Base-by-base conservation (phyloP, 2,113 vertebrate species). In the Callipepla californica region DNA sequence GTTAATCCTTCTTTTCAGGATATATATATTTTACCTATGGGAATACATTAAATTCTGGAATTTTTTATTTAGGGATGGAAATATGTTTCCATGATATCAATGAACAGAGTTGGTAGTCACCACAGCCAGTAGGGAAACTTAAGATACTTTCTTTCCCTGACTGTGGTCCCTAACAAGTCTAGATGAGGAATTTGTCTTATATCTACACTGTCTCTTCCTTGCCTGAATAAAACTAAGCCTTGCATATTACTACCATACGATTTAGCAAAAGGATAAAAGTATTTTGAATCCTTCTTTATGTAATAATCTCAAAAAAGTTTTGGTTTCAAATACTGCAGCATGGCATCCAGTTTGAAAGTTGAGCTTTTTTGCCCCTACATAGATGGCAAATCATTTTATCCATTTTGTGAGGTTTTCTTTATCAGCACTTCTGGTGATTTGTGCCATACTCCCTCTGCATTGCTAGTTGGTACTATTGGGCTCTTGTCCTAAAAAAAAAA, bases 241-340 rank as follows among this genome's bases (percentile, higher is more conserved):
- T 0, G 0, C 13, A 22, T 51, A 25, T 55, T 82, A 14, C 30
- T 75, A 66, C 25, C 13, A 6, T 23, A 61, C n/a, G 4, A 47
- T 17, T 73, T 73, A 61, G 21, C 42, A 69, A n/a, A 32, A 81
- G 9, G 9, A 47, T 70, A 65, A 23, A 84, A 81, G 81, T 81
- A 40, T 22, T 61, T 72, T 8, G 47, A 81, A 58, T 59, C 42
- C 23, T 44, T 1, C 36, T 65, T 85, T 80, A 58, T 21, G 5
- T 66, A 57, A 34, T 74, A 68, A 69, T 61, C 34, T 78, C 70
- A 44, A 1, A 57, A 57, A 87, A 53, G 18, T 45, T 92, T 58
- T 0, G 2, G 58, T 77, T 61, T 66, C n/a, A 58, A 28, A 45
- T 76, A 78, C 40, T 76, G 62, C 26, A 45, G n/a, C 9, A 4